phyloP scores from a whole-genome alignment of 2,797 vertebrate genomes.

The Setipinna tenuifilis region DNA sequence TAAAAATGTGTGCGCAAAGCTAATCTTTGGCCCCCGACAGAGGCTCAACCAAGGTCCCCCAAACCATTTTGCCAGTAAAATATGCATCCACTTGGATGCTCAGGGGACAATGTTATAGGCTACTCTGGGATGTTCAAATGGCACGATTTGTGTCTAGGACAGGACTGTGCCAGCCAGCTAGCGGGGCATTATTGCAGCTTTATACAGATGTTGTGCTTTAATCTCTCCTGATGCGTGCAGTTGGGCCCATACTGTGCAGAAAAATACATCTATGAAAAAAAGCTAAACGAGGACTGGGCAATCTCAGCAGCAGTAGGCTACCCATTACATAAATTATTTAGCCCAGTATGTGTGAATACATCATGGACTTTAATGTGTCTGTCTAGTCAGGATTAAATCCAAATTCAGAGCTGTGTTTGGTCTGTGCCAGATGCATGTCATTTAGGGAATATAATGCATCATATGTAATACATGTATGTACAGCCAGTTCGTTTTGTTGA shows the following conservation, averaged over 20 bases:
- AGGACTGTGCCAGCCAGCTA: not conserved
- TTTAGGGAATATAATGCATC: not conserved
- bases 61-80: not conserved
- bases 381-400: not conserved
- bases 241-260: not conserved
- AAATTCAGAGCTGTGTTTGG: not conserved
- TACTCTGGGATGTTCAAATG: not conserved
- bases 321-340: not conserved
- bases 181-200: not conserved
- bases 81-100: not conserved
- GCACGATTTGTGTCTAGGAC: not conserved
- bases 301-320: not conserved
- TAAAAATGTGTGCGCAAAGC: not conserved
- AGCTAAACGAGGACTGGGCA: not conserved
- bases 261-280: not conserved
- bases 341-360: not conserved
- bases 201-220: not conserved
- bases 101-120: not conserved
- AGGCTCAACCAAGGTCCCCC: not conserved
- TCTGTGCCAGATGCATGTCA: not conserved
- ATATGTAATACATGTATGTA: not conserved
- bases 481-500: no score
- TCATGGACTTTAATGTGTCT: not conserved
- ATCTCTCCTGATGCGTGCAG: not conserved
- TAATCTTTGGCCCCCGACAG: not conserved